These are phyloP conservation scores for Spialia ferax DNA, from an alignment of 2,888 invertebrate species.

Conservation along the genomic window DNA sequence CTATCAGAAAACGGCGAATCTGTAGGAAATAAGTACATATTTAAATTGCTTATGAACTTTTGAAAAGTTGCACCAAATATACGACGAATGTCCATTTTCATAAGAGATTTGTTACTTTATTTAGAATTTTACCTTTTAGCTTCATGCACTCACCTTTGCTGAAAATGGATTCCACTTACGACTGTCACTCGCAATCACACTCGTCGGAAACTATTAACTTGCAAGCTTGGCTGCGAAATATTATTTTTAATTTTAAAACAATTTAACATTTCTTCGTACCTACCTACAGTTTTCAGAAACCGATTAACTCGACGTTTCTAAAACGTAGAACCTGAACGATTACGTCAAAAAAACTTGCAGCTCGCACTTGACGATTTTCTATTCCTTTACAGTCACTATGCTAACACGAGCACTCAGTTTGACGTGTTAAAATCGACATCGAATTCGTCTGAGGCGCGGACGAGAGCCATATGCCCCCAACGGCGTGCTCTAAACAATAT, in stretches of 20 bases:
- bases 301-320: no score
- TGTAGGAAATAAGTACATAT: neutral
- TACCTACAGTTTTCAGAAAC: no score
- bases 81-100: neutral
- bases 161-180: neutral
- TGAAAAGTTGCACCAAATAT: neutral
- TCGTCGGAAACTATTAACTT: neutral
- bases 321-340: no score
- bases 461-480: slow-evolving; percentile 57
- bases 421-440: slow-evolving; percentile 16
- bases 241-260: no score
- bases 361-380: neutral
- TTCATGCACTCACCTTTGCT: neutral
- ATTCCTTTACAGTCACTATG: neutral
- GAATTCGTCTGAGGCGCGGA: neutral
- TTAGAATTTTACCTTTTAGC: neutral
- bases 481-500: slow-evolving; percentile 74
- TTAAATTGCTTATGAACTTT: neutral
- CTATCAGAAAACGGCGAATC: neutral
- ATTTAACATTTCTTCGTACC: no score
- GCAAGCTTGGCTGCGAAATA: neutral
- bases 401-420: slow-evolving; percentile 2
- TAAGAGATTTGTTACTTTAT: neutral
- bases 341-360: neutral
- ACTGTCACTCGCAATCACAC: neutral